A percentile compares a stretch with the other conserved stretches of the same genome.
Evolutionary conservation across 2,888 invertebrate species (phyloP).

Genomic region (Nycteola revayana): DNA sequence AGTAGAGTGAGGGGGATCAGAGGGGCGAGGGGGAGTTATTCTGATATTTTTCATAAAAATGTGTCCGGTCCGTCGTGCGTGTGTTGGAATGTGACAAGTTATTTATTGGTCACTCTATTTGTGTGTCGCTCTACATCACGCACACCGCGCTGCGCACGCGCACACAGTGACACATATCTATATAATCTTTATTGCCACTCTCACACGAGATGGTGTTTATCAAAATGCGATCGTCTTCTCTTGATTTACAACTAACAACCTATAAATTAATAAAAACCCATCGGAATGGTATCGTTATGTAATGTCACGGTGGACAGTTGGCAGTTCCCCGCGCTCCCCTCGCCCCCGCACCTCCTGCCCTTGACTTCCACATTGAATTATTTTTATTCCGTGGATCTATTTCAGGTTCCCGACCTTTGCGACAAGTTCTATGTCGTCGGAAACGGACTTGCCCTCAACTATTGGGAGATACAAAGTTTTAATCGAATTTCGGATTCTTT

Average conservation of each 20-base stretch:
- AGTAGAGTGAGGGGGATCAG: neutral
- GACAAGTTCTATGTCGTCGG: slow-evolving; percentile 18
- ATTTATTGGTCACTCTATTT: slow-evolving; percentile 16
- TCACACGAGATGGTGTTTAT: no score
- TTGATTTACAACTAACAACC: no score
- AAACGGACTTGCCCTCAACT: neutral
- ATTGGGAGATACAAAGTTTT: no score
- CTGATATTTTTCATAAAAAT: slow-evolving; percentile 11
- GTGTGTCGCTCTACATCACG: slow-evolving; percentile 2
- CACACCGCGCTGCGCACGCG: neutral
- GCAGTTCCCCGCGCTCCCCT: neutral
- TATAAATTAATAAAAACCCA: no score
- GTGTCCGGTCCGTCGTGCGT: slow-evolving; percentile 2
- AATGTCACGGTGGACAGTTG: no score
- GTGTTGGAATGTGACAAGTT: slow-evolving; percentile 11
- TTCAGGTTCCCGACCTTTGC: slow-evolving; percentile 22
- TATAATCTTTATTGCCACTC: no score
- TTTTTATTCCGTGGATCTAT: slow-evolving; percentile 22
- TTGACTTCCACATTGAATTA: slow-evolving; percentile 22
- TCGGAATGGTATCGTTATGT: no score
- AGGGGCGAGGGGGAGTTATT: slow-evolving; percentile 3
- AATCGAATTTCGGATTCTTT: no score
- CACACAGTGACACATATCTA: neutral
- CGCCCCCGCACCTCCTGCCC: slow-evolving; percentile 8
- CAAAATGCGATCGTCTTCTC: no score